A percentile compares a stretch with the other conserved stretches of the same genome.
phyloP scores from a whole-genome alignment of 2,888 invertebrate genomes.

The Temnothorax unifasciatus region DNA sequence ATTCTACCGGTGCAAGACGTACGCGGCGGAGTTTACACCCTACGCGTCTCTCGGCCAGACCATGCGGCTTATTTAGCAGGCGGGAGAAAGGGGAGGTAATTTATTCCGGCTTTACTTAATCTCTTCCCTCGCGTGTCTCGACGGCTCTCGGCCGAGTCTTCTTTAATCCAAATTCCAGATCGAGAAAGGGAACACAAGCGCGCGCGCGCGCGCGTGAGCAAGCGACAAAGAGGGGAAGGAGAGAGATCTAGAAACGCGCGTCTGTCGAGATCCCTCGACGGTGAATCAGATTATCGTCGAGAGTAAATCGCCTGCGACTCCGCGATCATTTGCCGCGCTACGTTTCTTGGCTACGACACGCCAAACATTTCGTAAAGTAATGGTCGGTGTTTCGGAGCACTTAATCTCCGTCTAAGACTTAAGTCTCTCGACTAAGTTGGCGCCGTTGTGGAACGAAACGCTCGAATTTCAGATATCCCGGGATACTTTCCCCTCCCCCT shows the following conservation, averaged over 20 bases:
- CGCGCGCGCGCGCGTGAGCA: neutral
- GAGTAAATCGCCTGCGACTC: conserved; percentile 45
- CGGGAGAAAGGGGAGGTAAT: conserved; percentile 68
- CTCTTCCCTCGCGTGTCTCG: conserved; percentile 72
- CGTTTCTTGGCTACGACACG: conserved; percentile 33
- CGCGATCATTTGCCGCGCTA: conserved; percentile 33
- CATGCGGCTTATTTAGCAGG: conserved; percentile 61
- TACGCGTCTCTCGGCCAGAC: conserved; percentile 43
- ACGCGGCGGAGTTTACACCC: conserved; percentile 59
- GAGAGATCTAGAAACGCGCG: conserved; percentile 30
- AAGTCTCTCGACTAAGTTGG: conserved; percentile 6
- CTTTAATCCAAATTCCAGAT: conserved; percentile 75
- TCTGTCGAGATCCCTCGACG: conserved; percentile 25
- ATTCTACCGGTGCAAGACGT: conserved; percentile 8
- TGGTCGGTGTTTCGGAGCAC: conserved; percentile 6
- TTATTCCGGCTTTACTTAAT: conserved; percentile 78
- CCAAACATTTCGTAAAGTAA: conserved; percentile 17
- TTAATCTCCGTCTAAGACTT: conserved; percentile 8
- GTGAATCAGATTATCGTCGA: conserved; percentile 48
- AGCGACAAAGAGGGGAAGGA: neutral
- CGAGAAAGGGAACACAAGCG: conserved; percentile 49
- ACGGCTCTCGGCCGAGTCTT: conserved; percentile 65
- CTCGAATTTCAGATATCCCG: neutral
- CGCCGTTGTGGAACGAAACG: neutral
- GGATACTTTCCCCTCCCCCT: neutral